Evolutionary conservation across 2,113 vertebrate species (phyloP).

Genomic region (Clupea harengus): DNA sequence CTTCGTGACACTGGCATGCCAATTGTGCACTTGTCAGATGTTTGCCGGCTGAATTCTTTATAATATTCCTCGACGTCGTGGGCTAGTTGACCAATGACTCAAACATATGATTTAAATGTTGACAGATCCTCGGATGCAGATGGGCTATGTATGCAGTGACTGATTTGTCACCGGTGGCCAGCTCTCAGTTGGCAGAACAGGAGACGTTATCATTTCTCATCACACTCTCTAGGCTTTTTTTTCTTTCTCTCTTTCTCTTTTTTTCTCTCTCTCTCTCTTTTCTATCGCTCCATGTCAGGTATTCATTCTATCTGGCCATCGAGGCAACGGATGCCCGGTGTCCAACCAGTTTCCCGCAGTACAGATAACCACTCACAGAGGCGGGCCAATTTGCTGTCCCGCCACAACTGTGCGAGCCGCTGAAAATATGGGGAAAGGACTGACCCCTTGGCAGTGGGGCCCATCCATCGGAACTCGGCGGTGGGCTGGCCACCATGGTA

Average conservation of each 20-base stretch:
- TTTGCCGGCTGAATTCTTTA: not conserved
- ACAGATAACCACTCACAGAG: slow-evolving; percentile 61
- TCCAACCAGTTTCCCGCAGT: slow-evolving; percentile 56
- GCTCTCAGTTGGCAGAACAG: slow-evolving; percentile 53
- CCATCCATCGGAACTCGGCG: slow-evolving; percentile 73
- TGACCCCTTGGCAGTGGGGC: slow-evolving; percentile 65
- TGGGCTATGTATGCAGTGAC: slow-evolving; percentile 57
- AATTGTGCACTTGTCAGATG: not conserved
- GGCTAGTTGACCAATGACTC: not conserved
- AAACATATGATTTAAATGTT: slow-evolving; percentile 38
- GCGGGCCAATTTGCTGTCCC: slow-evolving; percentile 66
- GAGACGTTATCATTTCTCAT: slow-evolving; percentile 65
- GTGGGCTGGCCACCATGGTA: slow-evolving; percentile 70
- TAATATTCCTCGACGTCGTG: not conserved
- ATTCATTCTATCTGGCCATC: slow-evolving; percentile 32
- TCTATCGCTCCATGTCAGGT: slow-evolving; percentile 61
- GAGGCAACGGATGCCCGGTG: slow-evolving; percentile 57
- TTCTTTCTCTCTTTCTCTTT: not conserved
- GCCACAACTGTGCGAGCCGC: slow-evolving; percentile 61
- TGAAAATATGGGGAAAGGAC: slow-evolving; percentile 75
- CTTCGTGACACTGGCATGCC: not conserved
- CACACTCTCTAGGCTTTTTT: slow-evolving; percentile 36
- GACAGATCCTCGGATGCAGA: slow-evolving; percentile 58
- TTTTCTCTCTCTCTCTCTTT: slow-evolving; percentile 47
- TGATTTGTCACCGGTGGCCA: slow-evolving; percentile 61